A percentile compares a stretch with the other conserved stretches of the same genome.
phyloP scores from a whole-genome alignment of 2,888 invertebrate species.

The Apamea epomidion region DNA sequence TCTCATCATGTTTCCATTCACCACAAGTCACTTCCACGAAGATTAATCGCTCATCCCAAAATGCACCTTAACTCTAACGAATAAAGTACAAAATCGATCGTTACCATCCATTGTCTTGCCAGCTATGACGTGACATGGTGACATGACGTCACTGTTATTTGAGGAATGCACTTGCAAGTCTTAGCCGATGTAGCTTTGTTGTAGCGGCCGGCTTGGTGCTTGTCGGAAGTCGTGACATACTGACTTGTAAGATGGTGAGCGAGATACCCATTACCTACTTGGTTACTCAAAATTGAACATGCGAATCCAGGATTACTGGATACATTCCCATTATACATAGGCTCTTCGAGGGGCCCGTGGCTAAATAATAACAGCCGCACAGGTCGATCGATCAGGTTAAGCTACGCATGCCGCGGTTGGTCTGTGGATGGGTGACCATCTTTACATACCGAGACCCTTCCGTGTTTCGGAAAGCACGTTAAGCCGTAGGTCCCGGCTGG shows the following conservation, averaged over 20 bases:
- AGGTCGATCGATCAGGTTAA: too few species aligned
- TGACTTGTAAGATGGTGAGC: not conserved
- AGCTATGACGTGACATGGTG: constrained; percentile 21
- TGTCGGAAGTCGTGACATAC: constrained; percentile 53
- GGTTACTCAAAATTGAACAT: not conserved
- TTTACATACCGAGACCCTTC: too few species aligned
- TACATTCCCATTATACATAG: not conserved
- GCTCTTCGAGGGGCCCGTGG: too few species aligned
- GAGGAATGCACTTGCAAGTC: constrained; percentile 67
- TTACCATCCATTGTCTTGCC: not conserved
- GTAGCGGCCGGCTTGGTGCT: constrained; percentile 46
- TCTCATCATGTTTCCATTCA: not conserved
- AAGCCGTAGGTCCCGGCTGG: too few species aligned
- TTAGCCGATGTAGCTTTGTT: constrained; percentile 68
- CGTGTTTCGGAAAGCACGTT: too few species aligned
- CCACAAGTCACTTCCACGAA: not conserved
- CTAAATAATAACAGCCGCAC: too few species aligned
- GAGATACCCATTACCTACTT: not conserved
- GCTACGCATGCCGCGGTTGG: too few species aligned
- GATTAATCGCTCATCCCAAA: not conserved
- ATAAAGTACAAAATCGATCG: constrained; percentile 16
- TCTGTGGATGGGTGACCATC: too few species aligned
- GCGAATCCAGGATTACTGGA: not conserved
- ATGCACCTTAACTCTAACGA: not conserved
- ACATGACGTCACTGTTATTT: constrained; percentile 66